These are phyloP conservation scores for Sphenopsis melanotis DNA, from an alignment of 2,797 vertebrate genomes.

Conservation along the genomic window DNA sequence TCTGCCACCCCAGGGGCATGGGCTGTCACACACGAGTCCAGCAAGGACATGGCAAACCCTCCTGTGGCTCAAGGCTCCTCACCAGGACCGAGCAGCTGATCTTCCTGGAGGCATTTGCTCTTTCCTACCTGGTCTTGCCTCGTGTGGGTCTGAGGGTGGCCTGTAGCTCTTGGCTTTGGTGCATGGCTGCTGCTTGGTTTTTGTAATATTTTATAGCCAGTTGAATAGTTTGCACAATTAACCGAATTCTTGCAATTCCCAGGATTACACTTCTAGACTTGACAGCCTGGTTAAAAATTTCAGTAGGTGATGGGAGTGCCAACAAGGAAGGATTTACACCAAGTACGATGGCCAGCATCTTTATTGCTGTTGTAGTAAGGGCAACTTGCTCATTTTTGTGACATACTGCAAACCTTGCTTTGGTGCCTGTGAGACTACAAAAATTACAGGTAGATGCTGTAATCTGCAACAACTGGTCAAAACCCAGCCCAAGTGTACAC, in stretches of 20 bases:
- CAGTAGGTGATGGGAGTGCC: neutral
- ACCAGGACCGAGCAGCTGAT: slow-evolving; percentile 15
- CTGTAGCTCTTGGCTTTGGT: neutral
- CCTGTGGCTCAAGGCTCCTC: slow-evolving; percentile 49
- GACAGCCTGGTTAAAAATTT: neutral
- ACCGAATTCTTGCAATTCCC: neutral
- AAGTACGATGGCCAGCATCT: neutral
- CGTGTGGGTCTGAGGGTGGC: neutral
- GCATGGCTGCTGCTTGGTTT: neutral
- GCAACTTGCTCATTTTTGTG: neutral
- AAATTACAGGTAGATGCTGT: neutral
- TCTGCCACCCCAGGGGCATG: neutral
- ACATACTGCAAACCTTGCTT: neutral
- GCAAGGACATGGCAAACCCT: slow-evolving; percentile 28
- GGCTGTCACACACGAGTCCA: slow-evolving; percentile 32
- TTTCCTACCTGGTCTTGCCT: slow-evolving; percentile 58
- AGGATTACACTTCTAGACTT: neutral
- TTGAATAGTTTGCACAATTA: neutral
- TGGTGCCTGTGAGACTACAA: neutral
- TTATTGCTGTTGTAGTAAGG: neutral
- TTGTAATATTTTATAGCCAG: neutral
- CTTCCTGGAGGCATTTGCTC: slow-evolving; percentile 39
- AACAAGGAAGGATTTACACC: neutral
- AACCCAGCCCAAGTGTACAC: neutral
- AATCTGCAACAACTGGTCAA: neutral